Evolutionary conservation across 2,113 vertebrate species (phyloP), one percentile per base, ranked within the genome.

Genomic region (Mystacornis crossleyi): DNA sequence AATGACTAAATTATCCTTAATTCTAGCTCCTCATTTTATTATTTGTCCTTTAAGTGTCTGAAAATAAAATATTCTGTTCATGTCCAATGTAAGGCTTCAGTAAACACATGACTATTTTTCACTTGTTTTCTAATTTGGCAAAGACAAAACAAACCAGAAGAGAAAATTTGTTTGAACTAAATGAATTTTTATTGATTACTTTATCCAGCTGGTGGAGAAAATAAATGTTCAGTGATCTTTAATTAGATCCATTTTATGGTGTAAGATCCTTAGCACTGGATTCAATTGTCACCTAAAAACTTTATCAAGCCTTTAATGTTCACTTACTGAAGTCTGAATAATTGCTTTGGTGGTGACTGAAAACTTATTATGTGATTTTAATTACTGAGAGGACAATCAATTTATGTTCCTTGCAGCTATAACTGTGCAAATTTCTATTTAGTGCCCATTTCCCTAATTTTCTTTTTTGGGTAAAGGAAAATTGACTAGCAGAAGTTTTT

Each of bases 331-430:
- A 87, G 66, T 89, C 80, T 95, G 70, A 95, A 70, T 91, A 93
- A 95, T 91, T 93, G 73, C 64, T 82, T 55, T 77, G 73, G 70
- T 93, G 73, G 73, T 93, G 62, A 85, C 74, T 91, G 70, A 94
- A 94, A 90, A 83, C 89, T 87, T 94, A 87, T 42, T 92, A 96
- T 64, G 86, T 91, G 83, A 80, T 94, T 97, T 96, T 96, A 87
- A 97, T 94, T 95, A 92, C 83, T 40, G 62, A 77, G 33, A 70
- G 47, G 53, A 38, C 50, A 85, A 96, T 96, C 95, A 94, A 82
- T 95, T 70, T 51, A 23, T 72, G 50, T 70, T 81, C 50, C 62
- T 78, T 85, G 42, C 19, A 93, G 91, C 78, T 81, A 85, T 69
- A 82, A 36, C 40, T 62, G 18, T 58, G 45, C 45, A 91, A 81